A percentile compares a stretch with the other conserved stretches of the same genome.
phyloP scores from a whole-genome alignment of 2,113 vertebrate species.

The Onychostruthus taczanowskii region DNA sequence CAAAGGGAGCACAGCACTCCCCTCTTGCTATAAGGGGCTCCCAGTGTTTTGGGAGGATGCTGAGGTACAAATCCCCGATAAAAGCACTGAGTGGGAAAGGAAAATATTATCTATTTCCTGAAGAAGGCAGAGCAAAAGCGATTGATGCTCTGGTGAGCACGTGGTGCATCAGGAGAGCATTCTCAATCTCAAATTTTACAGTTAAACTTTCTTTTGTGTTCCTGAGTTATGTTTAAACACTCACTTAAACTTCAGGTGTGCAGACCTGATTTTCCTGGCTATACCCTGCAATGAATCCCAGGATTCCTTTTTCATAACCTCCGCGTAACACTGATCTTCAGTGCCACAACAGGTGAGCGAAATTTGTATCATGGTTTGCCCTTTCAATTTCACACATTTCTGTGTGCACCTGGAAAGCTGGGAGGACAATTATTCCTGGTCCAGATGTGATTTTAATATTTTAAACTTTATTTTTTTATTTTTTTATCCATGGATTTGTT shows the following conservation, averaged over 20 bases:
- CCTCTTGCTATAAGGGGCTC: not conserved
- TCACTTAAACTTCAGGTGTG: not conserved
- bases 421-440: not conserved
- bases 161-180: not conserved
- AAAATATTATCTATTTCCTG: not conserved
- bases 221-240: not conserved
- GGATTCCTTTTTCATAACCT: not conserved
- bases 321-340: not conserved
- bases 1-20: not conserved
- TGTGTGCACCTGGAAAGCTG: not conserved
- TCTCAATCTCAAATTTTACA: not conserved
- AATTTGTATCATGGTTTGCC: not conserved
- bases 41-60: not conserved
- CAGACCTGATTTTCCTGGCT: not conserved
- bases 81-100: not conserved
- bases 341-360: not conserved
- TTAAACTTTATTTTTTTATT: not conserved
- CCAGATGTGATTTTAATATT: not conserved
- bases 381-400: conserved; percentile 1
- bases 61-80: not conserved
- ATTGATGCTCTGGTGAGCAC: not conserved
- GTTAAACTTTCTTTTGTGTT: not conserved
- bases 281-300: not conserved
- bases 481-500: not conserved
- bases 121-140: not conserved